Conservation (phyloP, 53 echinoderm and acorn worm species). For the Holothuria scabra region DNA sequence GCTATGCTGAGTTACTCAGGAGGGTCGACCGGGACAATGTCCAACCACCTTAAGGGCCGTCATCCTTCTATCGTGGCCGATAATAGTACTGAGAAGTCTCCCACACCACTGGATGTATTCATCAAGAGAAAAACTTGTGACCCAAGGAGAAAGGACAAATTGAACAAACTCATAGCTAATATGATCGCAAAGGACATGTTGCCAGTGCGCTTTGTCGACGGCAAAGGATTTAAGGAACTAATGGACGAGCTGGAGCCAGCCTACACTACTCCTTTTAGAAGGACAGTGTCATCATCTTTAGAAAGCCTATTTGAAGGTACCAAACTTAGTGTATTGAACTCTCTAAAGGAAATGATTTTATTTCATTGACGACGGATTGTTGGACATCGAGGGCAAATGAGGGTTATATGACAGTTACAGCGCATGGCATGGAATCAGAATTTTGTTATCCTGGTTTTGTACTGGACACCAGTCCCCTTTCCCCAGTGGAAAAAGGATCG, state of each 20-base stretch:
- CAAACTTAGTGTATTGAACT: neutral
- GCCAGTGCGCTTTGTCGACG: constrained; percentile 43
- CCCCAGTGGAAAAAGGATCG: neutral
- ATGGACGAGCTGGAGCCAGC: constrained; percentile 13
- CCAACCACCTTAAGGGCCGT: neutral
- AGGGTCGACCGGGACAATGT: constrained; percentile 45
- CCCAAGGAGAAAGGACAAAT: neutral
- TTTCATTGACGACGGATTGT: constrained; percentile 55
- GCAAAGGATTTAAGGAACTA: neutral
- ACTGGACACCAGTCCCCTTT: constrained; percentile 43
- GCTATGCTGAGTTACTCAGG: neutral
- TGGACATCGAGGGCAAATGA: constrained; percentile 59
- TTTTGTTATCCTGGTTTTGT: constrained; percentile 39
- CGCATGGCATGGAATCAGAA: constrained; percentile 30
- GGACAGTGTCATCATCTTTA: neutral
- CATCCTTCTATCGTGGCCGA: neutral
- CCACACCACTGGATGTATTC: neutral
- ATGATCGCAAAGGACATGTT: constrained; percentile 52
- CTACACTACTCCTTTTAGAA: neutral
- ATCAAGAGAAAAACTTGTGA: neutral
- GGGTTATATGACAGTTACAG: constrained; percentile 66
- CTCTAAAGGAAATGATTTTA: neutral
- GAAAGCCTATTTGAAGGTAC: neutral
- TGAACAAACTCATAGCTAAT: constrained; percentile 25
- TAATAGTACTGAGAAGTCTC: neutral